A percentile compares a stretch with the other conserved stretches of the same genome.
These are phyloP conservation scores for Axinella damicornis DNA, from an alignment of 37 sponge, comb jelly and placozoan species.

Conservation along the genomic window DNA sequence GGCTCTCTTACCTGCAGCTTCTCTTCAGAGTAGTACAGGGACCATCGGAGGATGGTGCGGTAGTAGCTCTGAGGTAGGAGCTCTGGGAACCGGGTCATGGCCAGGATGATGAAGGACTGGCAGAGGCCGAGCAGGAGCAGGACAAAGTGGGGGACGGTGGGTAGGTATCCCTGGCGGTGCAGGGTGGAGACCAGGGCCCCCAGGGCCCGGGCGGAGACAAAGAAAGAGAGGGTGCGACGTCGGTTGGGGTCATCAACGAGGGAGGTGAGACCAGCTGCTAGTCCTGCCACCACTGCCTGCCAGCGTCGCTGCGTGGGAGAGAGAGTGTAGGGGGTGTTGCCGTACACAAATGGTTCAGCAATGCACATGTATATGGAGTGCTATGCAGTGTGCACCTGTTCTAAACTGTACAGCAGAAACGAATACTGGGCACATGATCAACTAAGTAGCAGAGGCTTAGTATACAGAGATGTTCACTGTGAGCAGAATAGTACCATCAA, in stretches of 20 bases:
- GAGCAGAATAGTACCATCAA: too few species aligned
- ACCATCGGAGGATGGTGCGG: slow-evolving; percentile 20
- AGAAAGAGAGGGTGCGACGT: slow-evolving; percentile 28
- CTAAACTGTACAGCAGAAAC: too few species aligned
- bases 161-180: slow-evolving; percentile 16
- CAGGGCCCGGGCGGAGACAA: slow-evolving; percentile 16
- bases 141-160: slow-evolving; percentile 20
- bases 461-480: too few species aligned
- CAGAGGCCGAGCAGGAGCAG: neutral
- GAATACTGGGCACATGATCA: too few species aligned
- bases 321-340: too few species aligned
- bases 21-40: slow-evolving; percentile 25
- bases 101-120: neutral
- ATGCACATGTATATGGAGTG: too few species aligned
- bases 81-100: neutral
- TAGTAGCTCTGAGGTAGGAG: slow-evolving; percentile 25
- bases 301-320: slow-evolving; percentile 5
- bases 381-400: too few species aligned
- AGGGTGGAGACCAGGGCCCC: slow-evolving; percentile 17
- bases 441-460: too few species aligned
- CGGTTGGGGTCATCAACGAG: slow-evolving; percentile 8
- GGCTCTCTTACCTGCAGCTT: slow-evolving; percentile 14
- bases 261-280: slow-evolving; percentile 12
- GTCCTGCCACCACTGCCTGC: slow-evolving; percentile 21
- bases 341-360: too few species aligned